Conservation (phyloP, 1,140 invertebrate genomes). For the Drosophila parabipectinata region DNA sequence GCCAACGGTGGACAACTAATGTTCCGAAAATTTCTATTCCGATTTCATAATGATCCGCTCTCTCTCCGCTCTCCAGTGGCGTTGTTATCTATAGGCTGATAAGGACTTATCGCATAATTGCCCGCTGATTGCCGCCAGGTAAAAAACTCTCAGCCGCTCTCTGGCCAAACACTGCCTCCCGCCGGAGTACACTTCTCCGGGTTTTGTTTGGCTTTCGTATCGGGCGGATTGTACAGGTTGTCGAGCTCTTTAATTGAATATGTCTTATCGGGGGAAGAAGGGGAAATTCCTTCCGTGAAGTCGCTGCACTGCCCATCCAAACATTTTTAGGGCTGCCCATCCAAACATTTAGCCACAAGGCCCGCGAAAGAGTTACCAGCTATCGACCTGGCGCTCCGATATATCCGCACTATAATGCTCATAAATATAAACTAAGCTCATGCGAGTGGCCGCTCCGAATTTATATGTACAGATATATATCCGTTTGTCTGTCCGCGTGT, state of each 20-base stretch:
- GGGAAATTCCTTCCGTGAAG: conserved; percentile 3
- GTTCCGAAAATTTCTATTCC: conserved; percentile 37
- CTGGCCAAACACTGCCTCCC: conserved; percentile 43
- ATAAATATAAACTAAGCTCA: conserved; percentile 83
- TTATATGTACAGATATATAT: conserved; percentile 56
- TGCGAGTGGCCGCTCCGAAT: conserved; percentile 54
- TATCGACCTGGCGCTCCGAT: conserved; percentile 69
- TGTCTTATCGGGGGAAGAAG: conserved; percentile 31
- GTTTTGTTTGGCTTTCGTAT: conserved; percentile 37
- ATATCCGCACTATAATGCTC: conserved; percentile 84
- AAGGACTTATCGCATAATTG: conserved; percentile 77
- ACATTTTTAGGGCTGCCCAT: conserved; percentile 6
- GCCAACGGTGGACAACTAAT: conserved; percentile 64
- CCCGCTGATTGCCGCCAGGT: conserved; percentile 73
- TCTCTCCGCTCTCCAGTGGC: neutral
- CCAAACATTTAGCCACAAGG: conserved; percentile 4
- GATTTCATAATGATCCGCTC: conserved; percentile 66
- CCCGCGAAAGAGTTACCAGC: conserved; percentile 5
- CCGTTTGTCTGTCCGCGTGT: conserved; percentile 13
- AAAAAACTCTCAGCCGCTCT: conserved; percentile 31
- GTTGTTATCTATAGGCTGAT: conserved; percentile 62
- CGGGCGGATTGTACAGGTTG: conserved; percentile 45
- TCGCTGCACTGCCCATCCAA: conserved; percentile 2
- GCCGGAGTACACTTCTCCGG: conserved; percentile 8
- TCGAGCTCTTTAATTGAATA: conserved; percentile 48